These are phyloP conservation scores for Miichthys miiuy DNA, from an alignment of 2,797 vertebrate genomes.

Conservation along the genomic window DNA sequence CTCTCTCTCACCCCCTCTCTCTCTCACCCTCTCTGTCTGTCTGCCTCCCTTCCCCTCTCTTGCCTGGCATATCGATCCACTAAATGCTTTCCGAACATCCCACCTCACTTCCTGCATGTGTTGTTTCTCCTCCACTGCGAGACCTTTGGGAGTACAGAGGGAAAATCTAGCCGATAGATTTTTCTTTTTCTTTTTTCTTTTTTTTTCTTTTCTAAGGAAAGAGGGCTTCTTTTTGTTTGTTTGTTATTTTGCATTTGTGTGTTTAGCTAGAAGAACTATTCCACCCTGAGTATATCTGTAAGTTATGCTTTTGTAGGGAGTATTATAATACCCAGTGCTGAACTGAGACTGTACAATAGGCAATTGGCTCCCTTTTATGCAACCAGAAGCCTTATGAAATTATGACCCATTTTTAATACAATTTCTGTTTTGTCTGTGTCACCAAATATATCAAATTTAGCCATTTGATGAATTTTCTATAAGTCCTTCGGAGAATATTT, in stretches of 20 bases:
- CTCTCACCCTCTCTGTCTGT: slow-evolving; percentile 43
- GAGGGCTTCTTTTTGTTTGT: background rate
- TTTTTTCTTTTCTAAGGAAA: slow-evolving; percentile 24
- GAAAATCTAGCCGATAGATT: slow-evolving; percentile 75
- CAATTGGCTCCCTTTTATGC: background rate
- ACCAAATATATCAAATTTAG: background rate
- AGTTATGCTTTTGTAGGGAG: background rate
- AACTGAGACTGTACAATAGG: background rate
- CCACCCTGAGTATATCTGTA: background rate
- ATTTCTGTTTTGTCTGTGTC: background rate
- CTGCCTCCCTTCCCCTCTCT: slow-evolving; percentile 70
- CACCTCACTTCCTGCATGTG: slow-evolving; percentile 80
- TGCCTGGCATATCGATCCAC: slow-evolving; percentile 77
- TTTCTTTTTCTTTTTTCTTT: slow-evolving; percentile 37
- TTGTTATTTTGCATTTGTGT: slow-evolving; percentile 33
- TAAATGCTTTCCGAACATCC: slow-evolving; percentile 82
- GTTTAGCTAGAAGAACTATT: slow-evolving; percentile 31
- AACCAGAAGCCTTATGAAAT: background rate
- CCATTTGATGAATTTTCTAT: background rate
- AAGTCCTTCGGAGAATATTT: background rate
- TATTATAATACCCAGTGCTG: slow-evolving; percentile 2
- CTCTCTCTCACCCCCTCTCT: slow-evolving; percentile 51
- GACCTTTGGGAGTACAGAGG: slow-evolving; percentile 78
- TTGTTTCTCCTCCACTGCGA: slow-evolving; percentile 79
- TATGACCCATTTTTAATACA: background rate